A percentile compares a stretch with the other conserved stretches of the same genome.
Evolutionary conservation across 2,888 invertebrate species (phyloP).

Genomic region (Hedya salicella): DNA sequence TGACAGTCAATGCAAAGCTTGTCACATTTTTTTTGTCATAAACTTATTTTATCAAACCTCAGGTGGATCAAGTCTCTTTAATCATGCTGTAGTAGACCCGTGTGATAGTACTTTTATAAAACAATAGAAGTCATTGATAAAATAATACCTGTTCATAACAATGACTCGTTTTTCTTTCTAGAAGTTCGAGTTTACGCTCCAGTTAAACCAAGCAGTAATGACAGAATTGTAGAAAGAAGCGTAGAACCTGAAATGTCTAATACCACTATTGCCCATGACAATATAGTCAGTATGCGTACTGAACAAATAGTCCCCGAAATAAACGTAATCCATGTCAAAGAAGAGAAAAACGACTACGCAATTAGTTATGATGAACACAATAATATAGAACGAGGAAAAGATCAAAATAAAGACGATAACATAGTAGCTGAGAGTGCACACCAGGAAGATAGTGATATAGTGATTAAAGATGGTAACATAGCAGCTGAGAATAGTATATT

Average conservation of each 20-base stretch:
- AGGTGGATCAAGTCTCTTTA: too few species aligned
- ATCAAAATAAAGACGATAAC: not conserved
- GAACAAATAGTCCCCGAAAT: not conserved
- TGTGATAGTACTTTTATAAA: too few species aligned
- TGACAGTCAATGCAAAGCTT: too few species aligned
- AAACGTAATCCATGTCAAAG: not conserved
- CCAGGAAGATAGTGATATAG: too few species aligned
- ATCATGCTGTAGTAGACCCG: too few species aligned
- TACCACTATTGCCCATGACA: conserved; percentile 11
- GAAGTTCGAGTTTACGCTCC: conserved; percentile 14
- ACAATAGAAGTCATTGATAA: too few species aligned
- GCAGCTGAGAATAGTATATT: not conserved
- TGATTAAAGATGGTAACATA: not conserved
- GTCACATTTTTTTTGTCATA: too few species aligned
- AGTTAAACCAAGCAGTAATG: not conserved
- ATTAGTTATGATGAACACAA: too few species aligned
- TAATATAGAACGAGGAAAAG: not conserved
- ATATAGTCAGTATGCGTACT: not conserved
- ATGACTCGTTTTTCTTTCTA: not conserved
- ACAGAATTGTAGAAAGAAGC: not conserved
- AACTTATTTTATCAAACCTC: too few species aligned
- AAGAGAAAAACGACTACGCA: not conserved
- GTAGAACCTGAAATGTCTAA: not conserved
- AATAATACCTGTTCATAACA: too few species aligned
- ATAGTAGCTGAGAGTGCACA: not conserved